Base-by-base conservation (phyloP, 2,797 vertebrate species). In the Xyrichtys novacula region DNA sequence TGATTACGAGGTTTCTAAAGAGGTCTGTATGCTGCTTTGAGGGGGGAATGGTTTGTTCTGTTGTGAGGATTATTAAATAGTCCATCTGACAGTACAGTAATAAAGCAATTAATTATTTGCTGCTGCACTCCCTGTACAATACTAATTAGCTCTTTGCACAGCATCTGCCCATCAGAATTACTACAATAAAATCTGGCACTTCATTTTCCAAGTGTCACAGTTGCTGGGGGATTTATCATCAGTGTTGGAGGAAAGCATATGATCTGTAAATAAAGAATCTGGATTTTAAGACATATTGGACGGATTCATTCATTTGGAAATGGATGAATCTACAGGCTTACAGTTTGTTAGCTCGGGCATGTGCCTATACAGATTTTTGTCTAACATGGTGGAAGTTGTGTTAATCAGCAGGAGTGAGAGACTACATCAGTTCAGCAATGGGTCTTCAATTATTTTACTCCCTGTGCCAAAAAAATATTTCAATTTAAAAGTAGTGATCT, bases 71-170 rank as follows among this genome's bases (percentile, higher is more conserved):
- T 69, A 82, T 79, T 81, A 71, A 82, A 65, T 46, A 78, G 59
- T 74, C 74, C 65, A 79, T 82, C 72, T 76, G 62, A 69, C 56
- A 54, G 43, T 76, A 65, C 50, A 71, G 59, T 74, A 64, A 79
- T 78, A 81, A 77, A 49, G 58, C 57, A 74, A 68, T 85, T 74
- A 74, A 78, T 83, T 76, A 81, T 74, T 85, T 7, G 19, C 62
- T 11, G 55, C 62, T 71, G 67, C 68, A 76, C 64, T 65, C 58
- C 47, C 44, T 63, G 40, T 36, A 42, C 25, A 66, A 57, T 84
- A 82, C 83, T 74, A 85, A 86, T 81, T 81, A 81, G 74, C 55
- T 71, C 56, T 74, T 70, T 73, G 64, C 61, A 50, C 56, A 63
- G 65, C 66, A 82, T 80, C 76, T 75, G 74, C 62, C 68, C 47